These are phyloP conservation scores for Drosophila hawaiiensis DNA, from an alignment of 2,888 invertebrate genomes.

Conservation along the genomic window DNA sequence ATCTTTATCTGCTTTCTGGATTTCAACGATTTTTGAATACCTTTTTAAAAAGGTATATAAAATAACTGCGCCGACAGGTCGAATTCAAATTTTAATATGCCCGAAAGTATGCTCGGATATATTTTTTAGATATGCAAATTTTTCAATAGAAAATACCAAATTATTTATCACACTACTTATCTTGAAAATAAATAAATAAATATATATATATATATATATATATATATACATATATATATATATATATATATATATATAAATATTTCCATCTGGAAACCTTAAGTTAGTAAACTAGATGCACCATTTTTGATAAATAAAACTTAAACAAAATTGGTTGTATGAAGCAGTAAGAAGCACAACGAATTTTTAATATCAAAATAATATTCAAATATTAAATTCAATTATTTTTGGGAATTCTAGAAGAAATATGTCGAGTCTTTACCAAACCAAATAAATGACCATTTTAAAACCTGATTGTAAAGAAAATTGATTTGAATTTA, in stretches of 20 bases:
- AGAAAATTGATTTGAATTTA: not conserved
- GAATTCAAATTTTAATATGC: slow-evolving; percentile 22
- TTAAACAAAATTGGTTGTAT: not conserved
- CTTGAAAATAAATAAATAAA: not conserved
- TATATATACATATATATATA: no score
- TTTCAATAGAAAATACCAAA: not conserved
- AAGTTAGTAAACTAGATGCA: not conserved
- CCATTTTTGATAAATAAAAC: not conserved
- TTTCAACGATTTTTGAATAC: not conserved
- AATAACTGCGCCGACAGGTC: not conserved
- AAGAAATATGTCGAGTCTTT: not conserved
- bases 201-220: not conserved
- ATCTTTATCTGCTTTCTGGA: not conserved
- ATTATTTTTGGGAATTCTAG: not conserved
- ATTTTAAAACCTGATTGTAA: not conserved
- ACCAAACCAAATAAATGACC: not conserved
- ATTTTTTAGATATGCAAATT: not conserved
- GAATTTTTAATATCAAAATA: not conserved
- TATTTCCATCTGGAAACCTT: no score
- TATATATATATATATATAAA: not conserved
- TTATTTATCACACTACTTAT: not conserved
- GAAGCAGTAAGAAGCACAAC: not conserved
- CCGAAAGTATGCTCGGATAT: slow-evolving; percentile 46
- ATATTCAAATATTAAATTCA: not conserved
- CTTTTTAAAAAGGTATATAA: not conserved